Evolutionary conservation across 2,888 invertebrate species (phyloP).

Genomic region (Trypoxylon attenuatum): DNA sequence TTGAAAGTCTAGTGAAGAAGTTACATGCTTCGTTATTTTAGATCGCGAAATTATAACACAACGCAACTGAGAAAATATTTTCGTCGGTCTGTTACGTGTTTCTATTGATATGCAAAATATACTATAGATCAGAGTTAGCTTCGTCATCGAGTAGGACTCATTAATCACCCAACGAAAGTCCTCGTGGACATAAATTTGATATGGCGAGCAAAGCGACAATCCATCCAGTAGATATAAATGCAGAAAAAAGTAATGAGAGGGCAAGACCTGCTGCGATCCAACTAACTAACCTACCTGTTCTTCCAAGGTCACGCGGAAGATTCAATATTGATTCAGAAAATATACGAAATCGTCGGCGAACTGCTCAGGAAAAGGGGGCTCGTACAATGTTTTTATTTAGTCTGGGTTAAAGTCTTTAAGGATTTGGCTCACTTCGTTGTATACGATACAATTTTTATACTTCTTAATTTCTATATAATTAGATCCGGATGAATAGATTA

Average conservation of each 20-base stretch:
- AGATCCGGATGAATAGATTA: too few species aligned
- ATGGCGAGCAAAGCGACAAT: constrained; percentile 19
- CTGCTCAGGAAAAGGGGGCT: constrained; percentile 59
- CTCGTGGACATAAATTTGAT: constrained; percentile 11
- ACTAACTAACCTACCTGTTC: constrained; percentile 60
- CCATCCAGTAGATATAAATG: not conserved
- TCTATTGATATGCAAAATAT: constrained; percentile 37
- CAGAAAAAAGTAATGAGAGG: constrained; percentile 27
- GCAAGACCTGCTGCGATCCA: constrained; percentile 29
- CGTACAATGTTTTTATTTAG: constrained; percentile 70
- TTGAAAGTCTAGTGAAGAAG: not conserved
- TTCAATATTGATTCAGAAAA: constrained; percentile 71
- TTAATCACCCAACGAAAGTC: constrained; percentile 23
- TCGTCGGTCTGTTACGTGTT: constrained; percentile 13
- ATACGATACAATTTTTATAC: not conserved
- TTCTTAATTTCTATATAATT: not conserved
- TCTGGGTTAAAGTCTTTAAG: constrained; percentile 65
- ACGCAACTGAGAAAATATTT: constrained; percentile 31
- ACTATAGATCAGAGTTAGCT: constrained; percentile 2
- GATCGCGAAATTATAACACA: not conserved
- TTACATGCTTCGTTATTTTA: constrained; percentile 6
- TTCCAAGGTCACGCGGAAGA: constrained; percentile 59
- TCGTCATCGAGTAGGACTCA: constrained; percentile 2
- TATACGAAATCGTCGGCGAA: constrained; percentile 66
- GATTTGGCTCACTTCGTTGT: constrained; percentile 13